A percentile compares a stretch with the other conserved stretches of the same genome.
Evolutionary conservation across 2,888 invertebrate species (phyloP).

Genomic region (Ornithoptera priamus): DNA sequence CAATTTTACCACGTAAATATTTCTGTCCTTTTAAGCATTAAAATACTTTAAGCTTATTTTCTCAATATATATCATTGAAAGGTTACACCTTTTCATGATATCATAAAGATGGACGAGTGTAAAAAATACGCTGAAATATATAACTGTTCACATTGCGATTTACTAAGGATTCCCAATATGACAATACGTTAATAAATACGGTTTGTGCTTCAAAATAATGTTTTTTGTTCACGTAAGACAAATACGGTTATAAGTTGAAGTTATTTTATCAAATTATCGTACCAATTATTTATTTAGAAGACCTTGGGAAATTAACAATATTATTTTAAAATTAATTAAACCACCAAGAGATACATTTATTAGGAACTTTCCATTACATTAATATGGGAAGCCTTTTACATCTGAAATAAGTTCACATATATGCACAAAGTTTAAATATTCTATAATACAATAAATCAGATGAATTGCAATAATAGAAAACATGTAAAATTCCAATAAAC

Average conservation of each 20-base stretch:
- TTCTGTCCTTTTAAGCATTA: constrained; percentile 7
- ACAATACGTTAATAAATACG: constrained; percentile 32
- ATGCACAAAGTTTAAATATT: too few relatives aligned
- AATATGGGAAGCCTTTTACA: too few relatives aligned
- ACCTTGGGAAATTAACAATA: neutral
- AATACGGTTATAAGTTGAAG: neutral
- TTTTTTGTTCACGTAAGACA: neutral
- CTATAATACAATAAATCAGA: too few relatives aligned
- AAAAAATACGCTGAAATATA: neutral
- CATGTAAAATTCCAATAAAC: too few relatives aligned
- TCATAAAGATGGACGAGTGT: neutral
- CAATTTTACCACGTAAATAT: constrained; percentile 30
- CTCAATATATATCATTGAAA: neutral
- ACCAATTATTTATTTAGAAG: neutral
- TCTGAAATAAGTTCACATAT: too few relatives aligned
- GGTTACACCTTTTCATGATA: neutral
- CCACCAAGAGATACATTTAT: neutral
- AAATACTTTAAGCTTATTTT: neutral
- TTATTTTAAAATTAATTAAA: neutral
- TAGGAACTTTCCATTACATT: too few relatives aligned
- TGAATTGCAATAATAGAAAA: too few relatives aligned
- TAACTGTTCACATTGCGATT: constrained; percentile 17
- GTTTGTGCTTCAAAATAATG: neutral
- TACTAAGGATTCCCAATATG: constrained; percentile 39
- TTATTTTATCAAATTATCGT: neutral